Percentiles rank a stretch among this genome's conserved stretches.
phyloP scores from a whole-genome alignment of 2,888 invertebrate species.

The Microchrysa polita region DNA sequence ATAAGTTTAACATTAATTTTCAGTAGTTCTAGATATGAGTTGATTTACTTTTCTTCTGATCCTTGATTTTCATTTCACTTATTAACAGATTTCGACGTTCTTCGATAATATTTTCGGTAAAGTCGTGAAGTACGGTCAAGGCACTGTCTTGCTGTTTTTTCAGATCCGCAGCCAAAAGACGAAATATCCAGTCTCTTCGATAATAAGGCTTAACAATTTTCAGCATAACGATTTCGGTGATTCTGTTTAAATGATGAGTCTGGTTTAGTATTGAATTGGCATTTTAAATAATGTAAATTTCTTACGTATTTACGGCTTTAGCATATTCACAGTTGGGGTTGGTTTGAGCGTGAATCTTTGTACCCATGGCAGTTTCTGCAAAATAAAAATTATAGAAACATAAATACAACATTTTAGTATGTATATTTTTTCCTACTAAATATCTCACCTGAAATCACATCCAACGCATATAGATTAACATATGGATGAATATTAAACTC shows the following conservation, averaged over 20 bases:
- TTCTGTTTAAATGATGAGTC: slow-evolving; percentile 28
- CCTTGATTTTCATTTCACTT: neutral
- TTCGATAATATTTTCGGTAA: slow-evolving; percentile 59
- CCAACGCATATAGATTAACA: slow-evolving; percentile 23
- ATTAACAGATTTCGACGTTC: slow-evolving; percentile 53
- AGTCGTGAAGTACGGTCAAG: slow-evolving; percentile 58
- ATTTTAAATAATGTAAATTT: neutral
- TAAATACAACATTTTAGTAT: no score
- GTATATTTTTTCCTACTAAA: neutral
- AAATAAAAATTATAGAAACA: neutral
- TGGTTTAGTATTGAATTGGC: no score
- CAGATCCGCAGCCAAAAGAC: neutral
- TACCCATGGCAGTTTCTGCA: slow-evolving; percentile 75
- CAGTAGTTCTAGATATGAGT: no score
- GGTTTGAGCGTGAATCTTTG: slow-evolving; percentile 74
- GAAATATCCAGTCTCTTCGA: slow-evolving; percentile 54
- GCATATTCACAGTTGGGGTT: slow-evolving; percentile 74
- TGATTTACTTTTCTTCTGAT: neutral
- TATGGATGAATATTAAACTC: slow-evolving; percentile 23
- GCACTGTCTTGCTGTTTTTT: slow-evolving; percentile 51
- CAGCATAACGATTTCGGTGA: slow-evolving; percentile 40
- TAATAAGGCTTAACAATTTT: slow-evolving; percentile 53
- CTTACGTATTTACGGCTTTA: slow-evolving; percentile 72
- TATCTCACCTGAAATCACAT: slow-evolving; percentile 60
- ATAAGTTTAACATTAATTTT: no score